Conservation (phyloP, 1,140 invertebrate species). For the Galleria mellonella region DNA sequence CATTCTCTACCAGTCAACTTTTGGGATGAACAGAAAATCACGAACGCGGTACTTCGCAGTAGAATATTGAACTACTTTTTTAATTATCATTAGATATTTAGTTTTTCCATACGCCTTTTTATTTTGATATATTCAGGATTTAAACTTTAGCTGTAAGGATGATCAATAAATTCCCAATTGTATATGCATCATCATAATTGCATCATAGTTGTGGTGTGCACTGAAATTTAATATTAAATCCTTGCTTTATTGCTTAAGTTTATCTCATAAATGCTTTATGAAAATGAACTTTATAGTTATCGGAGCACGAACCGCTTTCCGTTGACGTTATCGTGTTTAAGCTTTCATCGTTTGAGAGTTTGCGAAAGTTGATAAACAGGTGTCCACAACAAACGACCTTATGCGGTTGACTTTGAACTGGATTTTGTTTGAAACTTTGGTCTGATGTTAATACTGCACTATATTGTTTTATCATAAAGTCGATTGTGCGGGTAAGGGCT, state of each 20-base stretch:
- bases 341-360: not conserved
- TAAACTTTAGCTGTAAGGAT: no score
- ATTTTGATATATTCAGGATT: no score
- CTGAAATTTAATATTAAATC: not conserved
- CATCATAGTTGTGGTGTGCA: slow-evolving; percentile 5
- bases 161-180: no score
- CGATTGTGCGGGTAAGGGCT: no score
- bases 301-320: not conserved
- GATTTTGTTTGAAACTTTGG: not conserved
- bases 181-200: no score
- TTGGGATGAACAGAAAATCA: no score
- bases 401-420: not conserved
- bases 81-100: no score
- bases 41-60: no score
- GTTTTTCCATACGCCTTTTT: no score
- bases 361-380: slow-evolving; percentile 1
- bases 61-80: no score
- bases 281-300: slow-evolving; percentile 5
- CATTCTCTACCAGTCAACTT: no score
- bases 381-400: slow-evolving; percentile 1
- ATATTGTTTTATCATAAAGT: slow-evolving; percentile 3
- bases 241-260: slow-evolving; percentile 5
- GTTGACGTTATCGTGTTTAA: not conserved
- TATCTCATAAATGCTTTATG: not conserved
- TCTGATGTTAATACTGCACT: not conserved